Evolutionary conservation across 2,888 invertebrate genomes (phyloP).

Genomic region (Timandra comae): DNA sequence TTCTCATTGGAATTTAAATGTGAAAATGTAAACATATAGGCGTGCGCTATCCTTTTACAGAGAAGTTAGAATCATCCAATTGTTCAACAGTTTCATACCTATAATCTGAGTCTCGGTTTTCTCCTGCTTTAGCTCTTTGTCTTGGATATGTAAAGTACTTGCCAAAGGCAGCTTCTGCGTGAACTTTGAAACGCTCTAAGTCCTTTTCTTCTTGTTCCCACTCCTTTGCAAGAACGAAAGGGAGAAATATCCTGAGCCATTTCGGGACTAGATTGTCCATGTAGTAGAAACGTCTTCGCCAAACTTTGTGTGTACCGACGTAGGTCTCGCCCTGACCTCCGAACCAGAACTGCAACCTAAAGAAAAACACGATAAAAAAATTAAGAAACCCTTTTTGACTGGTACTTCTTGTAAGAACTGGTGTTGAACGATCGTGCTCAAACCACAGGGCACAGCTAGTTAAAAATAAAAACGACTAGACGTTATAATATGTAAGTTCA

Average conservation of each 20-base stretch:
- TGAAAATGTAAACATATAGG: too few relatives aligned
- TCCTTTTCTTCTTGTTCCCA: conserved; percentile 46
- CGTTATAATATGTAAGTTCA: background rate
- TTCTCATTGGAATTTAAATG: too few relatives aligned
- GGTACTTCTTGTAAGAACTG: too few relatives aligned
- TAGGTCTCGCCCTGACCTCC: conserved; percentile 39
- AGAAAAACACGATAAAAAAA: too few relatives aligned
- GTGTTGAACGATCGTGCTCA: too few relatives aligned
- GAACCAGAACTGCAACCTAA: conserved; percentile 49
- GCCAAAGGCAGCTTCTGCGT: conserved; percentile 45
- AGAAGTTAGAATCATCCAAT: conserved; percentile 14
- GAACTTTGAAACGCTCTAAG: conserved; percentile 37
- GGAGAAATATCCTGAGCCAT: conserved; percentile 37
- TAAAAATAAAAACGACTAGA: too few relatives aligned
- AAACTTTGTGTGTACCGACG: conserved; percentile 43
- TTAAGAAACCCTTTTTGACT: too few relatives aligned
- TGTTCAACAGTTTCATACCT: conserved; percentile 33
- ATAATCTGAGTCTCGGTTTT: background rate
- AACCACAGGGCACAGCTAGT: too few relatives aligned
- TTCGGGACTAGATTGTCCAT: conserved; percentile 49
- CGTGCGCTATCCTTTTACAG: too few relatives aligned
- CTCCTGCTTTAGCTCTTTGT: conserved; percentile 14
- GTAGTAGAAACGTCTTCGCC: conserved; percentile 47
- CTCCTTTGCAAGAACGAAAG: conserved; percentile 37
- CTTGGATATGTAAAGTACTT: conserved; percentile 45